Percentiles rank a stretch among this genome's conserved stretches.
These are phyloP conservation scores for Sycophaga agraensis DNA, from an alignment of 1,140 invertebrate genomes.

Conservation along the genomic window DNA sequence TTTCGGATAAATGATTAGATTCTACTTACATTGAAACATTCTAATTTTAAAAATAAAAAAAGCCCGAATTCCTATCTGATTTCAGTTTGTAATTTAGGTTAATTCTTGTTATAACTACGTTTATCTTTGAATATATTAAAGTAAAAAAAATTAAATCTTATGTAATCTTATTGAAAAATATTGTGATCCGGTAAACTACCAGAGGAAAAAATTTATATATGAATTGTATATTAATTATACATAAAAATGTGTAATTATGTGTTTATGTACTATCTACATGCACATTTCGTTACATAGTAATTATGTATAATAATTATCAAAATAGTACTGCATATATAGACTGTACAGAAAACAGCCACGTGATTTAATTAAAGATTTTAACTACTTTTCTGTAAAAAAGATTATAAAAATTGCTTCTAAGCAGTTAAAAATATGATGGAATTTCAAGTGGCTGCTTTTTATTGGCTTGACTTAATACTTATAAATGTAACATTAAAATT, in stretches of 20 bases:
- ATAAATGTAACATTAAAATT: neutral
- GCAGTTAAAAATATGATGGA: neutral
- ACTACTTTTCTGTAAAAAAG: neutral
- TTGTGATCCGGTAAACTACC: neutral
- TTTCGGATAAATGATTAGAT: neutral
- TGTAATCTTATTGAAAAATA: too few relatives aligned
- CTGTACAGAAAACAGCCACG: neutral
- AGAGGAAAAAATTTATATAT: neutral
- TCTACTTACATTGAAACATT: neutral
- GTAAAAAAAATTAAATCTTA: neutral
- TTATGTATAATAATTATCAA: neutral
- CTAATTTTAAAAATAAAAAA: neutral
- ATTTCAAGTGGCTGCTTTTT: neutral
- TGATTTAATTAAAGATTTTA: neutral
- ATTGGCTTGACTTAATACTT: neutral
- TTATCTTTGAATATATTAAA: neutral
- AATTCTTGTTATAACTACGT: neutral
- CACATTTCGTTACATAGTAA: neutral
- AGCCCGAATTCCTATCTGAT: too few relatives aligned
- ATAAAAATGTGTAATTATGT: neutral
- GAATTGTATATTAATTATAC: constrained; percentile 14
- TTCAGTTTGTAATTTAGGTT: neutral
- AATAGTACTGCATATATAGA: neutral
- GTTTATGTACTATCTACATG: neutral
- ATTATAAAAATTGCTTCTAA: neutral